Evolutionary conservation across 1,140 invertebrate species (phyloP), one percentile per base, ranked within the genome.

Genomic region (Drosophila quadrilineata): DNA sequence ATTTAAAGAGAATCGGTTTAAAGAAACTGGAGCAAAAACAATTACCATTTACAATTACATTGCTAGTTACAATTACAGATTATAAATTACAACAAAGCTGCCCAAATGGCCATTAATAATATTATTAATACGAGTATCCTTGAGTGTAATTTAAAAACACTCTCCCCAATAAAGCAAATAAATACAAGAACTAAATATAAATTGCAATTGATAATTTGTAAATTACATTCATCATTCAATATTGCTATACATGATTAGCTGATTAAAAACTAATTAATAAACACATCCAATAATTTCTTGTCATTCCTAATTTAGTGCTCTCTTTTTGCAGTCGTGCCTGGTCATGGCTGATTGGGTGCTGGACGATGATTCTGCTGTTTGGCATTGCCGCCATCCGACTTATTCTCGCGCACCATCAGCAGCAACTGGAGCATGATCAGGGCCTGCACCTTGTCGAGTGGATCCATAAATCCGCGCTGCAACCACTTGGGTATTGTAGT

Each of bases 401-500:
- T 89, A 50, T 89, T 89, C 43, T 90, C 89, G 19, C 88, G 75
- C 9, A 92, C 90, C 70, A 92, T 90, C 16, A 90, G 75, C 17
- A 95, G 91, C 84, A 95, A 93, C 57, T 93, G 91, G 45, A 94
- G 90, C 88, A 95, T 93, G 60, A 94, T 91, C 21, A 95, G 90
- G 8, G 95, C 94, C 16, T 95, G 91, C 26, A 98, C 92, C 90
- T 96, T 96, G 90, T 98, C 97, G 17, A 98, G 89, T 0, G 97
- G 97, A 91, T 99, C 98, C 94, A 99, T 97, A 71, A 98, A 96
- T 17, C 98, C 98, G 54, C 98, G 92, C 90, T 99, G 98, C 91
- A 99, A 93, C 97, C 98, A 99, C 91, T 99, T 99, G 12, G 98
- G 98, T 88, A 99, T 99, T 24, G 98, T 99, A 31, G 96, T 98